Base-by-base conservation (phyloP, 2,888 invertebrate species). In the Calameuta pallipes region DNA sequence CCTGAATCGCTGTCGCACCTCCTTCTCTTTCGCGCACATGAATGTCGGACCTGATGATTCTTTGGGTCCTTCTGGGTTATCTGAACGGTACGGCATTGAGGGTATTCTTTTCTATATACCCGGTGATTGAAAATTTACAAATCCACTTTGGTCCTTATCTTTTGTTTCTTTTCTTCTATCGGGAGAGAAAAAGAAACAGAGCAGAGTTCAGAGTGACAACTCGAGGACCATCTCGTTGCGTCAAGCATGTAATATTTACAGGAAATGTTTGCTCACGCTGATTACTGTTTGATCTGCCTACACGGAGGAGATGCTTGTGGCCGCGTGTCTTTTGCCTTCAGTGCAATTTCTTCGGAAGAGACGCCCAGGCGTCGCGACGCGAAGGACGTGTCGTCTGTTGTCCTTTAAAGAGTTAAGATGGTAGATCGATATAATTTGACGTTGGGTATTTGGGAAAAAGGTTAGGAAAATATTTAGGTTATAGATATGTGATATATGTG, bases 271-370 rank as follows among this genome's bases (percentile, higher is more conserved):
- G 85, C 87, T 81, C 82, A 76, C 83, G 82, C 83, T 87, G 88
- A 88, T 88, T 88, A 85, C 88, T 88, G 87, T 88, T 88, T 88
- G 85, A 87, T 83, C 84, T 87, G 84, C 83, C 76, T 76, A 78
- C 68, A 56, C 56, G 23, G 2, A 56, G 56, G 23, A 23, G 56
- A 56, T 9, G 23, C 56, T 56, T 9, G 23, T 56, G 56, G 56
- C 9, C 23, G 23, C 56, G 56, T 56, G 56, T 56, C 56, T 56
- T 56, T 56, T 56, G 56, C 56, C 9, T 56, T 23, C 2, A 1
- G 23, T 56, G 56, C 56, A 56, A 23, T 23, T 56, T 41, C 4
- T 41, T 56, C 9, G 1, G 56, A 56, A 23, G 23, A 2, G 56
- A 9, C 23, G 56, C 23, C 23, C 56, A 23, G 56, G 56, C 41